Conservation (phyloP, 2,797 vertebrate species). For the Phalanger gymnotis region DNA sequence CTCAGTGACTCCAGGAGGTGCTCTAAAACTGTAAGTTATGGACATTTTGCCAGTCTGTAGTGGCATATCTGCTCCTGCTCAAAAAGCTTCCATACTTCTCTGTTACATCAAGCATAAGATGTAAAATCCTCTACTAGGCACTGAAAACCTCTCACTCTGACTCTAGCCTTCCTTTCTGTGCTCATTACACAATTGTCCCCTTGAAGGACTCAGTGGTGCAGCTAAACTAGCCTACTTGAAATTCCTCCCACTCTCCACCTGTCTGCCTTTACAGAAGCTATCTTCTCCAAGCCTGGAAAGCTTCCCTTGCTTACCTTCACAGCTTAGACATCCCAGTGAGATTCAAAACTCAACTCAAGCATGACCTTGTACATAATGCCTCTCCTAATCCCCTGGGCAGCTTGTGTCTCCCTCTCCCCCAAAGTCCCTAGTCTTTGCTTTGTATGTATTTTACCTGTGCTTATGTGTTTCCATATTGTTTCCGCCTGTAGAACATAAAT, state of each 20-base stretch:
- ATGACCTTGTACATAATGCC: not conserved
- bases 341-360: not conserved
- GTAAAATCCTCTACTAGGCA: not conserved
- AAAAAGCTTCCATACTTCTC: not conserved
- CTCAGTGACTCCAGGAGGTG: not conserved
- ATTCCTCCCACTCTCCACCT: not conserved
- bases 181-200: not conserved
- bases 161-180: not conserved
- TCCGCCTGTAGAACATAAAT: not conserved
- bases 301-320: not conserved
- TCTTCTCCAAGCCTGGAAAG: not conserved
- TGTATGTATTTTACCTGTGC: not conserved
- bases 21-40: not conserved
- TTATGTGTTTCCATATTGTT: not conserved
- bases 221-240: not conserved
- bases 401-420: not conserved
- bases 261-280: not conserved
- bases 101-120: not conserved
- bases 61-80: not conserved
- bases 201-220: not conserved
- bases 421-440: not conserved
- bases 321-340: not conserved
- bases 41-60: not conserved
- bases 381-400: not conserved
- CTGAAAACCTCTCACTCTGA: not conserved